Conservation (phyloP, 64 coral and sea anemone species). For the Porites lutea region DNA sequence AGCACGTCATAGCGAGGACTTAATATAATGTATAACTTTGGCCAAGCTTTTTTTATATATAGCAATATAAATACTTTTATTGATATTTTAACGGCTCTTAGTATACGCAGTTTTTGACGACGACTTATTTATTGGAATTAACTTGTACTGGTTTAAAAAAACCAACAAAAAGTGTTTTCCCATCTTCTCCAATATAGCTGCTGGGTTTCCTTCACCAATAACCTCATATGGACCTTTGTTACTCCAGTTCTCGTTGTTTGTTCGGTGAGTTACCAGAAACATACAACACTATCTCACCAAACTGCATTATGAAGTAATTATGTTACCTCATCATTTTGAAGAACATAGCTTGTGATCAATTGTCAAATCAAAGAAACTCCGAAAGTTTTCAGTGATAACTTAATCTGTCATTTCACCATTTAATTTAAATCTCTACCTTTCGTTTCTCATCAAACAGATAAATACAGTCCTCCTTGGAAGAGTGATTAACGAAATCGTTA, state of each 20-base stretch:
- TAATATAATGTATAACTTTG: not conserved
- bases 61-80: no score
- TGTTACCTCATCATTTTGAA: no score
- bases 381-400: no score
- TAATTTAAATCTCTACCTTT: no score
- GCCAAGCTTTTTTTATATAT: not conserved
- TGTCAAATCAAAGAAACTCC: no score
- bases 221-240: conserved; percentile 51
- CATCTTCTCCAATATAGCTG: not conserved
- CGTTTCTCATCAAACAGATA: not conserved
- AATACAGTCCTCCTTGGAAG: conserved; percentile 20
- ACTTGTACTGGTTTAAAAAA: no score
- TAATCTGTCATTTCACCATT: no score
- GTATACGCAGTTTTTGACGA: not conserved
- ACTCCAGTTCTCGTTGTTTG: conserved; percentile 41
- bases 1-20: no score
- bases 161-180: not conserved
- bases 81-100: not conserved
- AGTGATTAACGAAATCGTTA: conserved; percentile 47
- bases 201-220: conserved; percentile 63
- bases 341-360: no score
- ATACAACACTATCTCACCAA: no score
- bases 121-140: not conserved
- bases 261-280: not conserved
- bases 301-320: no score